A percentile compares a stretch with the other conserved stretches of the same genome.
Conservation (phyloP, 2,797 vertebrate species). For the Selene dorsalis region DNA sequence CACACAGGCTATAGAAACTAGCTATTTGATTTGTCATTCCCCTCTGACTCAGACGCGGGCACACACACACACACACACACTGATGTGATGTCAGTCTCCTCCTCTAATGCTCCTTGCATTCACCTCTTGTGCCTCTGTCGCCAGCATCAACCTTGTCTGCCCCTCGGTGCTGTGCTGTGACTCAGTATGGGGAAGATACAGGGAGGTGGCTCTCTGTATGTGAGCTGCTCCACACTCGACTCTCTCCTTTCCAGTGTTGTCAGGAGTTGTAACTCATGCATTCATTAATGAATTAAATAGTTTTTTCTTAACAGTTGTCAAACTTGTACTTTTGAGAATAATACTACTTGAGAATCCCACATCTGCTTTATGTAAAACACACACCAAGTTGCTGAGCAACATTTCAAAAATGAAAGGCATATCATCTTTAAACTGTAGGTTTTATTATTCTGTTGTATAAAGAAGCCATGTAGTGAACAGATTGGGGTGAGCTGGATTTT, state of each 20-base stretch:
- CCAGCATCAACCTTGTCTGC: slow-evolving; percentile 11
- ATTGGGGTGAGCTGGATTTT: slow-evolving; percentile 56
- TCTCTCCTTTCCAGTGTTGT: neutral
- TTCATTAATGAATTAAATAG: too few species aligned
- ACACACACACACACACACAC: slow-evolving; percentile 17
- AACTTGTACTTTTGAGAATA: too few species aligned
- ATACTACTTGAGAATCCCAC: too few species aligned
- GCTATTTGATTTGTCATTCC: slow-evolving; percentile 63
- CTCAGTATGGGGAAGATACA: neutral
- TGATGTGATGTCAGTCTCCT: slow-evolving; percentile 20
- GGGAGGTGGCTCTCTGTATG: neutral
- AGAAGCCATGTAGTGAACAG: slow-evolving; percentile 11
- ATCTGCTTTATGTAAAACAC: too few species aligned
- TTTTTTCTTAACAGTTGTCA: neutral
- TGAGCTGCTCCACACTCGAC: neutral
- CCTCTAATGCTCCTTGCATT: slow-evolving; percentile 3
- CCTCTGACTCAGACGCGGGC: slow-evolving; percentile 62
- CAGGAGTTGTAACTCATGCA: neutral
- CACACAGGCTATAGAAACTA: slow-evolving; percentile 9
- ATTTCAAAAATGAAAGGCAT: neutral
- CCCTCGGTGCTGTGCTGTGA: slow-evolving; percentile 33
- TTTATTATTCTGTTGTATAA: slow-evolving; percentile 24
- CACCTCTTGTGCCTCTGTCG: slow-evolving; percentile 19
- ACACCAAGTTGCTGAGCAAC: too few species aligned
- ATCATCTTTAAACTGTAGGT: neutral